phyloP scores from a whole-genome alignment of 2,113 vertebrate genomes.

The Tragelaphus strepsiceros region DNA sequence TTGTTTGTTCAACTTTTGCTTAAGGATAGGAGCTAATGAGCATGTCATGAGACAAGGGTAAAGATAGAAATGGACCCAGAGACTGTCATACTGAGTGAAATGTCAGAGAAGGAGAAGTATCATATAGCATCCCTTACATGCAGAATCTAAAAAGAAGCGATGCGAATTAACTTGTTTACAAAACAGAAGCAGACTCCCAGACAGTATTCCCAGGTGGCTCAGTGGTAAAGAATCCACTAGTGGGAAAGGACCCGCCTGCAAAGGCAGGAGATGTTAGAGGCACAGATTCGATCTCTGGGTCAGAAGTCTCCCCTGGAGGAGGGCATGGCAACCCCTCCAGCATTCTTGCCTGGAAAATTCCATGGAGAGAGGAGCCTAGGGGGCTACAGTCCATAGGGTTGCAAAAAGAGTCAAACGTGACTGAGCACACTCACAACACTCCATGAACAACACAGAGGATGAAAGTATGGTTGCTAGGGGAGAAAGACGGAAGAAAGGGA shows the following conservation, averaged over 20 bases:
- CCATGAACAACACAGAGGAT: background rate
- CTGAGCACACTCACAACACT: background rate
- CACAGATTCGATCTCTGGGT: background rate
- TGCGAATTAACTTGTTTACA: background rate
- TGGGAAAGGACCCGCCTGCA: background rate
- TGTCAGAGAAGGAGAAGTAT: background rate
- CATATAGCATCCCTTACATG: background rate
- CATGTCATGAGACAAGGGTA: fast-evolving
- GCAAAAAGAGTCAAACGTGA: background rate
- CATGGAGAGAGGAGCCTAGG: background rate
- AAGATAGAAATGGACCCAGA: background rate
- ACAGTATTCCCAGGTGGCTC: background rate
- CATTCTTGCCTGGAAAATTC: background rate
- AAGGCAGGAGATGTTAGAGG: background rate
- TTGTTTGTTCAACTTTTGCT: background rate
- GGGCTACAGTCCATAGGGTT: background rate
- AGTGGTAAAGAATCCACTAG: background rate
- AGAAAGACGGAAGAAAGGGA: background rate
- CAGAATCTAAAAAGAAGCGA: background rate
- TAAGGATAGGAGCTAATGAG: background rate
- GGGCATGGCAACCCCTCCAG: background rate
- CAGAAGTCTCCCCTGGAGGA: background rate
- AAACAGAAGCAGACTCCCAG: background rate
- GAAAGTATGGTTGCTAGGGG: background rate
- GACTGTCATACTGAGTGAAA: background rate